Percentiles rank a stretch among this genome's conserved stretches.
Conservation (phyloP, 2,888 invertebrate genomes). For the Drosophila parthenogenetica region DNA sequence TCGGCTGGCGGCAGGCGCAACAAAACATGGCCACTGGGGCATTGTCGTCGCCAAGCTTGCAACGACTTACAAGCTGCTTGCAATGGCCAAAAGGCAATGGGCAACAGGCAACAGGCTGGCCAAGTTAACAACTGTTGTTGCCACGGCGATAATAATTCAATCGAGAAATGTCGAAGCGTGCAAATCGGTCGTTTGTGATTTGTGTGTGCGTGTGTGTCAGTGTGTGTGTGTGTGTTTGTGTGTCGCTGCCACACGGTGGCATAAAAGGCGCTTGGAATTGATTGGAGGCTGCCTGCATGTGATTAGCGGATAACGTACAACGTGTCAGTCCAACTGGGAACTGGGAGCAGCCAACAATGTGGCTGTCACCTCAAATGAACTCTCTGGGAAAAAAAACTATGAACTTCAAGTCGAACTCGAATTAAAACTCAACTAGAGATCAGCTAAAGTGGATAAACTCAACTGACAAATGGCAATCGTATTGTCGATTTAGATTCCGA, state of each 20-base stretch:
- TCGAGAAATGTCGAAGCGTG: constrained; percentile 80
- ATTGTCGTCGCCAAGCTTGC: constrained; percentile 46
- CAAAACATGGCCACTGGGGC: constrained; percentile 54
- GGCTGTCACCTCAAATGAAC: constrained; percentile 11
- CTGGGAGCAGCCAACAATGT: background rate
- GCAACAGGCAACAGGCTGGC: constrained; percentile 3
- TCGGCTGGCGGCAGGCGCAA: constrained; percentile 11
- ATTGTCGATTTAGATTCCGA: constrained; percentile 19
- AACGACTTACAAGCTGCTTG: constrained; percentile 26
- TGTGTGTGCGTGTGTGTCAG: constrained; percentile 16
- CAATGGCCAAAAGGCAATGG: constrained; percentile 7
- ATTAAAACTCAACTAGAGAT: constrained; percentile 9
- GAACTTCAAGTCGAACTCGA: constrained; percentile 12
- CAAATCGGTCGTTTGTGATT: constrained; percentile 72
- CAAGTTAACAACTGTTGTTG: constrained; percentile 26
- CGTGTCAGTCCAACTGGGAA: constrained; percentile 3
- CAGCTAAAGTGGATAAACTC: constrained; percentile 31
- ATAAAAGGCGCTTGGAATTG: constrained; percentile 78
- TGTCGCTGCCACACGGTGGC: constrained; percentile 49
- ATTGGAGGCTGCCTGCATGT: constrained; percentile 77
- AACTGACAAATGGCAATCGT: constrained; percentile 62
- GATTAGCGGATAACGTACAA: constrained; percentile 59
- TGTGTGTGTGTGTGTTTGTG: background rate
- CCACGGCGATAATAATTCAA: constrained; percentile 74
- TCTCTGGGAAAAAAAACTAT: constrained; percentile 12